Conservation (phyloP, 2,888 invertebrate species). For the Drosophila diplacantha region DNA sequence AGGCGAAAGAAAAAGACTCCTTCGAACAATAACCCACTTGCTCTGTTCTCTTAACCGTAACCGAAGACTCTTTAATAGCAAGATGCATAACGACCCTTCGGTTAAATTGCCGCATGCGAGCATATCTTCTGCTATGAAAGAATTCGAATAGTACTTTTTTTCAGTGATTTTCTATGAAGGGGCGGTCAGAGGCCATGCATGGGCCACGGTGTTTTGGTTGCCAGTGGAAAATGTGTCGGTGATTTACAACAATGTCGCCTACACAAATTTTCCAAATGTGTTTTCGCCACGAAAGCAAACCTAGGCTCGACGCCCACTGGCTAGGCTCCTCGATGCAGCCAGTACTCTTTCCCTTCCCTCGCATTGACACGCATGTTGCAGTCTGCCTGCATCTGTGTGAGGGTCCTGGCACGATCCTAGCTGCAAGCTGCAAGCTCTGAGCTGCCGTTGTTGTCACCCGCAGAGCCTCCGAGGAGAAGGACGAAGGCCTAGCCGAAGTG, state of each 20-base stretch:
- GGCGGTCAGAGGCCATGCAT: conserved; percentile 13
- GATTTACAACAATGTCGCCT: conserved; percentile 71
- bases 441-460: conserved; percentile 36
- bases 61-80: neutral
- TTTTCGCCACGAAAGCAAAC: conserved; percentile 69
- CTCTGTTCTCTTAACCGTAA: neutral
- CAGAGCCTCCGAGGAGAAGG: conserved; percentile 12
- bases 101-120: neutral
- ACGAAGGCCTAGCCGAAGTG: conserved; percentile 5
- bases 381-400: conserved; percentile 50
- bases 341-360: conserved; percentile 14
- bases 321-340: conserved; percentile 17
- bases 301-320: conserved; percentile 17
- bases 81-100: neutral
- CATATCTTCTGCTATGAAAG: neutral
- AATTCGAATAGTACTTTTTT: conserved; percentile 7
- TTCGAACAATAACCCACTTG: neutral
- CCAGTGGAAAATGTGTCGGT: conserved; percentile 63
- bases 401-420: conserved; percentile 39
- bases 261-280: conserved; percentile 71
- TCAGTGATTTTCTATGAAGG: conserved; percentile 40
- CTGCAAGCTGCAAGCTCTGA: conserved; percentile 13
- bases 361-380: conserved; percentile 68
- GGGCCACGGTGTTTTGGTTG: conserved; percentile 27
- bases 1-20: neutral